Base-by-base conservation (phyloP, 2,797 vertebrate genomes). In the Sternarchorhynchus goeldii region DNA sequence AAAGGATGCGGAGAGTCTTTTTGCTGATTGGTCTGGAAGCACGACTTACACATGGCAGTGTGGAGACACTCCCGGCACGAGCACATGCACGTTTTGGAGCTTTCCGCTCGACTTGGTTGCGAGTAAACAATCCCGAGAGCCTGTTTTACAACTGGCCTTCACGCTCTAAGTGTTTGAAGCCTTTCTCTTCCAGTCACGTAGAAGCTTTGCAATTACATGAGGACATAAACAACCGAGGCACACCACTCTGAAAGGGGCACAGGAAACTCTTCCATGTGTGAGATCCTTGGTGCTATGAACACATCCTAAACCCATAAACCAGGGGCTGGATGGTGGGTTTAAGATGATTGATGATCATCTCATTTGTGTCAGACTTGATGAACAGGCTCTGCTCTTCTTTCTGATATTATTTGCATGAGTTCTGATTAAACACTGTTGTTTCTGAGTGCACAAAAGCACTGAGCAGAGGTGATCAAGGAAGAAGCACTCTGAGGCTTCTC, bases 61-160 rank as follows among this genome's bases (percentile, higher is more conserved):
- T 81, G 31, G 78, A 45, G 59, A 25, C 25, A 25, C 25, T 25
- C 25, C 25, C 32, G 12, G 41, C 74, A 32, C 60, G 75, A 60
- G 64, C 32, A 60, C 45, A 65, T 65, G 53, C 72, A 31, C 31
- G 58, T 41, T 8, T 65, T 66, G 34, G 65, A 81, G 73, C 6
- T 60, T 77, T 80, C 62, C 32, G 82, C 65, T 29, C 17, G 5
- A 20, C 63, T 65, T 73, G 67, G 63, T 45, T 57, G 65, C 14
- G 53, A 34, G 36, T 80, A 82, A 84, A 85, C 80, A 86, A 20
- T 29, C 39, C 72, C 68, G 25, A 71, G 65, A 32, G 73, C 70
- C 69, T 67, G 53, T 53, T 80, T 66, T 76, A 70, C 65, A 65
- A 55, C 62, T 41, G 36, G 18, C 53, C 74, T 78, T 72, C 68